phyloP scores from a whole-genome alignment of 2,888 invertebrate genomes.

The Neria commutata region DNA sequence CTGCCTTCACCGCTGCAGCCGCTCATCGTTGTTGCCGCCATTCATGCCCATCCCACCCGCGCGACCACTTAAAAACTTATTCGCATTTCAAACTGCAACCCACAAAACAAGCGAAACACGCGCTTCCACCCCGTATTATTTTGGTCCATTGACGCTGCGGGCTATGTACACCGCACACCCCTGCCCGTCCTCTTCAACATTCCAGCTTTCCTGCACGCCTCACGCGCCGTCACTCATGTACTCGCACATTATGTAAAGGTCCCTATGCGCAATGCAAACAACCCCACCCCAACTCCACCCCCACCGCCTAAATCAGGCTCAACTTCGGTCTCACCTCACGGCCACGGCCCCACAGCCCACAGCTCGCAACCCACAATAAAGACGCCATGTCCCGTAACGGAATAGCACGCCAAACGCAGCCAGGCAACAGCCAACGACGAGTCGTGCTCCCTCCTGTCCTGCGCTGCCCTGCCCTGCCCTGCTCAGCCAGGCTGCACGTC shows the following conservation, averaged over 20 bases:
- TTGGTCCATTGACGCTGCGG: constrained; percentile 59
- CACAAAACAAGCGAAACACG: constrained; percentile 31
- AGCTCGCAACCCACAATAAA: neutral
- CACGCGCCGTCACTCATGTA: neutral
- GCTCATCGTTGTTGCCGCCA: constrained; percentile 7
- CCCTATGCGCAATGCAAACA: constrained; percentile 15
- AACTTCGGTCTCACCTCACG: neutral
- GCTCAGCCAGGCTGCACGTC: constrained; percentile 21
- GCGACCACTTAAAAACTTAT: constrained; percentile 57
- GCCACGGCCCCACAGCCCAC: neutral
- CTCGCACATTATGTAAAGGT: constrained; percentile 19
- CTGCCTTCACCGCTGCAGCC: constrained; percentile 16
- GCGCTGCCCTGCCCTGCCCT: constrained; percentile 10
- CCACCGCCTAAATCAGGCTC: constrained; percentile 24
- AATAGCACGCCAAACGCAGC: constrained; percentile 39
- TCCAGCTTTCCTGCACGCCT: neutral
- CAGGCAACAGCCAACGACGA: too few species aligned
- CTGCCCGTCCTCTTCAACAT: constrained; percentile 2
- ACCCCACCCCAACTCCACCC: constrained; percentile 4
- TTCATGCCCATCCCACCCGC: constrained; percentile 42
- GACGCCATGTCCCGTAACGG: constrained; percentile 50
- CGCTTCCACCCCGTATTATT: constrained; percentile 42
- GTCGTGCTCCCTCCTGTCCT: constrained; percentile 14
- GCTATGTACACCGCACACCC: constrained; percentile 37
- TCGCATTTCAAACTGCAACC: constrained; percentile 38